Base-by-base conservation (phyloP, 2,888 invertebrate species). In the Entomobrya multifasciata region DNA sequence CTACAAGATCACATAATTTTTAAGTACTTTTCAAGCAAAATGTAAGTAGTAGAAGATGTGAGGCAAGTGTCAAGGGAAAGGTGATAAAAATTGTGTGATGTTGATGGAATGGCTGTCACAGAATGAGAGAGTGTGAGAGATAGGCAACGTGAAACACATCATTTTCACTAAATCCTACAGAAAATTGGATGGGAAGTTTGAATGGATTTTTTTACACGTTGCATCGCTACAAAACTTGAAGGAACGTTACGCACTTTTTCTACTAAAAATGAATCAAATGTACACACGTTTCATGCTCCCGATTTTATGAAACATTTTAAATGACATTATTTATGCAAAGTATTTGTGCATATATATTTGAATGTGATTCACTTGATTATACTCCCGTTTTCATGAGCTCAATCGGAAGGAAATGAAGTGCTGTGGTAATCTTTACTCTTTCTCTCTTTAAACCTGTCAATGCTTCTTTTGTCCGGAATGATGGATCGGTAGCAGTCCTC, bases 381-480 rank as follows among this genome's bases (percentile, higher is more conserved):
- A 25, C 44, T 49, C 25, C 25, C 70, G 22, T 70, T 70, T 27
- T 17, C 27, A n/a, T 67, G 2, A 20, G 41, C 6, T n/a, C n/a
- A 67, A 67, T 22, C 20, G 44, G 17, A 65, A 67, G 44, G 67
- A 5, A 47, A 36, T 25, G 49, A 22, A 15, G 44, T 70, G 70
- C 22, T 27, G 20, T 70, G 70, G 49, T 70, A 70, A 70, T 27
- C 70, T 70, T 70, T 70, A 25, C 70, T 25, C 70, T 44, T 44
- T 49, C 70, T 47, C 70, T 15, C 3, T 55, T 74, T 36, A 6
- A 36, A 55, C 74, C 55, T 55, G 74, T 52, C 74, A 74, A 72
- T 74, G 67, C 22, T 70, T 72, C 85, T 70, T 67, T 78, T 85
- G 86, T 86, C 74, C 72, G 13, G 41, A 62, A 79, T 86, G 86